A percentile compares a stretch with the other conserved stretches of the same genome.
These are phyloP conservation scores for Cynodonichthys magdalenae DNA, from an alignment of 2,797 vertebrate genomes.

Conservation along the genomic window DNA sequence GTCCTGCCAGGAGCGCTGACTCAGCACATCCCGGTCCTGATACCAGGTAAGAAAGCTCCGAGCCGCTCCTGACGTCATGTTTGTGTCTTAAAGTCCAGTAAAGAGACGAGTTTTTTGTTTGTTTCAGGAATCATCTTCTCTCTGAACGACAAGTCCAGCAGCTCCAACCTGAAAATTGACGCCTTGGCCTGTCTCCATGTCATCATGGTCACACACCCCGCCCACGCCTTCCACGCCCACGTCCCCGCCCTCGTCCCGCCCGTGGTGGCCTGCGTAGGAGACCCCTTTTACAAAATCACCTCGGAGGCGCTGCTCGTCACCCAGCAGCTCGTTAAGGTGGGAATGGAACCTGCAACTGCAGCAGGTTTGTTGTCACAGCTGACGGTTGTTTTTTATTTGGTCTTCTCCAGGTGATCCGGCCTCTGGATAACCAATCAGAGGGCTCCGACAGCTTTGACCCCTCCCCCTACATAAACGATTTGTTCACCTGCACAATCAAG, in stretches of 20 bases:
- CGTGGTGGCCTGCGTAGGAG: conserved; percentile 96
- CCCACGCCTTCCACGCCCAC: conserved; percentile 96
- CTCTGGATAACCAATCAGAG: conserved; percentile 88
- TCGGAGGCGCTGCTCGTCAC: conserved; percentile 98
- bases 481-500: conserved; percentile 96
- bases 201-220: conserved; percentile 95
- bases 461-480: conserved; percentile 93
- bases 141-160: conserved; percentile 97
- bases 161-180: conserved; percentile 98
- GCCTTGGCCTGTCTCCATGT: conserved; percentile 95
- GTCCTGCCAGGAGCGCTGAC: conserved; percentile 96
- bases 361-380: accelerated
- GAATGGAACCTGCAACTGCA: neutral
- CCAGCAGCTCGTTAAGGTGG: conserved; percentile 93
- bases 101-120: neutral
- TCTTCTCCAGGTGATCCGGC: conserved; percentile 86
- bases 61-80: no score
- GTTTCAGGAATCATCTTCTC: conserved; percentile 95
- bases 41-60: conserved; percentile 77
- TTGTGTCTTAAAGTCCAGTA: no score
- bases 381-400: neutral
- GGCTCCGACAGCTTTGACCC: conserved; percentile 87
- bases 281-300: conserved; percentile 99
- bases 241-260: conserved; percentile 96
- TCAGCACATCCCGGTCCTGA: conserved; percentile 93